Percentiles rank a stretch among this genome's conserved stretches.
These are phyloP conservation scores for Troilus luridus DNA, from an alignment of 2,888 invertebrate species.

Conservation along the genomic window DNA sequence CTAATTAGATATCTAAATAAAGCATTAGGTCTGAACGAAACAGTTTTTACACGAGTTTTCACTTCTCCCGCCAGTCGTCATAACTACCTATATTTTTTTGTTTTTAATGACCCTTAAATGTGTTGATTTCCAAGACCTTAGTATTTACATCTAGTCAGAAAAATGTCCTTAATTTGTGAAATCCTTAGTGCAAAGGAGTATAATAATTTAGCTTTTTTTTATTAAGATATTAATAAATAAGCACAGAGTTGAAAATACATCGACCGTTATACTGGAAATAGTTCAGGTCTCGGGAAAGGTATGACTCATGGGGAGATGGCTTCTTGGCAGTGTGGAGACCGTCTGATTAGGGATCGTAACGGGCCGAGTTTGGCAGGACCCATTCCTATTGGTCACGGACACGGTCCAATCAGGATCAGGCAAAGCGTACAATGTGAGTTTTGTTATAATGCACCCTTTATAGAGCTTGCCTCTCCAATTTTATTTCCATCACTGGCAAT, in stretches of 20 bases:
- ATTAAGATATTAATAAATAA: neutral
- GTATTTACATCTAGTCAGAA: too few relatives aligned
- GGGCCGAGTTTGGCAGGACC: slow-evolving; percentile 8
- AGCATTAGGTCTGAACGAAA: too few relatives aligned
- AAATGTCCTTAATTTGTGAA: too few relatives aligned
- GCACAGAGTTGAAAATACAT: neutral
- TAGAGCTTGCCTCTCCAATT: neutral
- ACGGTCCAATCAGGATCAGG: slow-evolving; percentile 25
- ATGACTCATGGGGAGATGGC: slow-evolving; percentile 35
- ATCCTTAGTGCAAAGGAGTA: too few relatives aligned
- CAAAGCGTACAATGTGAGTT: slow-evolving; percentile 23
- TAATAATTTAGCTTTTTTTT: too few relatives aligned
- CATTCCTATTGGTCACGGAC: slow-evolving; percentile 18
- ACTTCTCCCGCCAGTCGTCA: too few relatives aligned
- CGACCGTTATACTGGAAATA: neutral
- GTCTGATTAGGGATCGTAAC: slow-evolving; percentile 32
- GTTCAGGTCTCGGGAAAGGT: neutral
- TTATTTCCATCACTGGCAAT: neutral
- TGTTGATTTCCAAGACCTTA: too few relatives aligned
- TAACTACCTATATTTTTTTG: too few relatives aligned
- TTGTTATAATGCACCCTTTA: slow-evolving; percentile 41
- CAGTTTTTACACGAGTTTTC: too few relatives aligned
- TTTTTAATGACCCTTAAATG: too few relatives aligned
- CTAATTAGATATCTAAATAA: too few relatives aligned
- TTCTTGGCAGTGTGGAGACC: neutral